Evolutionary conservation across 1,140 invertebrate species (phyloP).

Genomic region (Cherax destructor): DNA sequence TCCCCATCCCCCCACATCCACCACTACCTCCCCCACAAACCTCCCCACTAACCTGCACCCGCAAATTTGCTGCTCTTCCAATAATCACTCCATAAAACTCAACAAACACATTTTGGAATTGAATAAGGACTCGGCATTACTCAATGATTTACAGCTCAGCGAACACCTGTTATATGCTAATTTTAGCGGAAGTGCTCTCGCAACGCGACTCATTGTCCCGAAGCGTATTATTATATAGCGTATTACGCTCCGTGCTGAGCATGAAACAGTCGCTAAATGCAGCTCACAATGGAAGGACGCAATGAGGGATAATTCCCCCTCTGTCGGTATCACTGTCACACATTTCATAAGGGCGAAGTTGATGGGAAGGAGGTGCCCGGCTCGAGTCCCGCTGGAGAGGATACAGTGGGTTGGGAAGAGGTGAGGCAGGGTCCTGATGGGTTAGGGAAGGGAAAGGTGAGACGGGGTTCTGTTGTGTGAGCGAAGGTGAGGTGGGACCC

Average conservation of each 20-base stretch:
- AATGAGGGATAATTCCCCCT: not conserved
- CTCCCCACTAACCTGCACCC: not conserved
- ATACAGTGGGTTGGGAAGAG: not conserved
- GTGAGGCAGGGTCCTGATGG: too few relatives aligned
- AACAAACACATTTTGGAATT: not conserved
- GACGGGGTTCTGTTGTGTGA: too few relatives aligned
- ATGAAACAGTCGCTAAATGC: not conserved
- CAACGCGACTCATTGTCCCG: not conserved
- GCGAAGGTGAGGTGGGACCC: too few relatives aligned
- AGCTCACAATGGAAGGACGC: not conserved
- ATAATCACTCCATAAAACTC: not conserved
- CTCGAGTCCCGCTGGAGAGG: not conserved
- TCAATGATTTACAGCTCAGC: not conserved
- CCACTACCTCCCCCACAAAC: not conserved
- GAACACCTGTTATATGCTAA: conserved; percentile 17
- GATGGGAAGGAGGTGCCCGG: too few relatives aligned
- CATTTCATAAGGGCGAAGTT: not conserved
- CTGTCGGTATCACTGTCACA: not conserved
- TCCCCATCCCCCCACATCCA: not conserved
- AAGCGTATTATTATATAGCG: not conserved
- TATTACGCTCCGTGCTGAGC: not conserved
- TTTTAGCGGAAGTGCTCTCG: conserved; percentile 9
- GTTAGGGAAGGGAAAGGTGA: not conserved
- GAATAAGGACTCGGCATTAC: conserved; percentile 14
- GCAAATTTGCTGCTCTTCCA: not conserved